These are phyloP conservation scores for Stomatorhinus walkeri DNA, from an alignment of 2,797 vertebrate species.

Conservation along the genomic window DNA sequence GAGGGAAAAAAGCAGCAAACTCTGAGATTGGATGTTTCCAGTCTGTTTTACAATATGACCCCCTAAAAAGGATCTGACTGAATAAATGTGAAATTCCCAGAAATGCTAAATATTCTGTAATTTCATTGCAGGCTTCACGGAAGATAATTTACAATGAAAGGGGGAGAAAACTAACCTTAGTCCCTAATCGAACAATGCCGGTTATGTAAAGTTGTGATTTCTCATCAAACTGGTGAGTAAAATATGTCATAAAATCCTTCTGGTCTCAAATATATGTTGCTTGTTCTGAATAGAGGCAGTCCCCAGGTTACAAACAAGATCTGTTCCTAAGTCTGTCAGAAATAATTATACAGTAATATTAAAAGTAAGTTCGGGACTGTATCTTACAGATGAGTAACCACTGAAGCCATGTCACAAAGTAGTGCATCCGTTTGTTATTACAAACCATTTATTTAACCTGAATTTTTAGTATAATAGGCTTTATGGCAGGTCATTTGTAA, in stretches of 20 bases:
- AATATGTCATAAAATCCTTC: not conserved
- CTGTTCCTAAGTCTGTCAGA: not conserved
- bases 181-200: constrained; percentile 48
- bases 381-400: not conserved
- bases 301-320: not conserved
- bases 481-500: not conserved
- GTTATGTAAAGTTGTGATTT: constrained; percentile 62
- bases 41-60: not conserved
- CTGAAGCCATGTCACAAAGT: not conserved
- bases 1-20: not conserved
- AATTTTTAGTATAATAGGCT: not conserved
- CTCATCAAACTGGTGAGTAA: constrained; percentile 48
- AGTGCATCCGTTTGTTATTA: not conserved
- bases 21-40: not conserved
- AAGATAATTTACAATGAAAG: constrained; percentile 28
- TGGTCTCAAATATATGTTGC: not conserved
- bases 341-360: not conserved
- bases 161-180: constrained; percentile 38
- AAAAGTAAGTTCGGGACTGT: not conserved
- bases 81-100: not conserved
- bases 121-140: constrained; percentile 34
- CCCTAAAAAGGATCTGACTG: not conserved
- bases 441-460: not conserved
- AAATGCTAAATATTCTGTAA: constrained; percentile 8
- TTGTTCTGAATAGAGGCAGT: not conserved